Base-by-base conservation (phyloP, 1,140 invertebrate genomes). In the Campoletis sonorensis region DNA sequence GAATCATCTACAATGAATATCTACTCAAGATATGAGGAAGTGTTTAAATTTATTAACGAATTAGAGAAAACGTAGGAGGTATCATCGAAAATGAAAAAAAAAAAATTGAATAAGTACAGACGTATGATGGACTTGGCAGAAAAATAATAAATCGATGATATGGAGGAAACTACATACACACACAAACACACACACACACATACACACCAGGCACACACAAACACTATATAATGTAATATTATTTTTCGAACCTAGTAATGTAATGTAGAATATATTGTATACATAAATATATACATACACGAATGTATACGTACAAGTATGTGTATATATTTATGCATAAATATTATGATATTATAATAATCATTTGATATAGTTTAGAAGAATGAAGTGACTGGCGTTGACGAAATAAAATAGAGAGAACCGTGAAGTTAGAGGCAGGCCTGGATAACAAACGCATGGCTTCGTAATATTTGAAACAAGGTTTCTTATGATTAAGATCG, bases 211-310 rank as follows among this genome's bases (percentile, higher is more conserved):
- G 87, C 83, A 85, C 84, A 81, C 83, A 87, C 84, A 83, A 82
- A 87, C 85, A 86, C 71, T 89, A 90, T 91, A 91, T 91, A 90
- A 90, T 91, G 89, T 91, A 90, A 91, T 92, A 90, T 92, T 92
- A 92, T 92, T 92, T 92, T 92, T 92, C 86, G 89, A 91, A 91
- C 85, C 86, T 92, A 91, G 90, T 87, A 90, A 89, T 88, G 87
- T 91, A 90, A 91, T 90, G 90, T 91, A 92, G 89, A 91, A 88
- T 90, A 85, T 86, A 85, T 86, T 86, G 87, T 58, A 58, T 21
- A 58, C 13, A 58, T 58, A 58, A 21, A 58, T 13, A 58, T 58
- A 21, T 58, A 58, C 21, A 21, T 21, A 58, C 21, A 58, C 21
- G 40, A 11, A 21, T 7, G 54, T 21, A 23, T 58, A 58, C 54